Evolutionary conservation across 2,888 invertebrate genomes (phyloP).

Genomic region (Petrolisthes manimaculis): DNA sequence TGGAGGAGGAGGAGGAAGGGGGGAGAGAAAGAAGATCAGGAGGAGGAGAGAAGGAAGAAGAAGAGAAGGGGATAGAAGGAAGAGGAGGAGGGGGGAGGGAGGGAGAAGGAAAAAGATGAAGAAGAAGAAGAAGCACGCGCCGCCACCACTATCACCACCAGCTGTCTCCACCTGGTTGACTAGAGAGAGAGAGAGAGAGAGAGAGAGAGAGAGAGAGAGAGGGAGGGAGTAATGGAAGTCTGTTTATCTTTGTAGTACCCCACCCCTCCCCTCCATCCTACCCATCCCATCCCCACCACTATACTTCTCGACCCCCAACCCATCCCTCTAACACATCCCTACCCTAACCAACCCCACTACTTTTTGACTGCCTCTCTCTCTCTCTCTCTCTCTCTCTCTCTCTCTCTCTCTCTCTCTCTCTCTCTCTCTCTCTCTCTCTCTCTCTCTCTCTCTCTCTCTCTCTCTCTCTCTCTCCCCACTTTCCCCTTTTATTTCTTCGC

Average conservation of each 20-base stretch:
- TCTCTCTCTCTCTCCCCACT: background rate
- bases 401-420: background rate
- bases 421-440: background rate
- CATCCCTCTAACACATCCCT: background rate
- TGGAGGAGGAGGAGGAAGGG: background rate
- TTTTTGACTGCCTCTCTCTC: background rate
- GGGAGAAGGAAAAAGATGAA: background rate
- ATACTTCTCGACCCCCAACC: background rate
- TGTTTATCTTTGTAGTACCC: conserved; percentile 14
- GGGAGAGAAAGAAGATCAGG: background rate
- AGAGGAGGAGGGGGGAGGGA: background rate
- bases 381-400: conserved; percentile 11
- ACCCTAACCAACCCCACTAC: background rate
- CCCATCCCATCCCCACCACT: background rate
- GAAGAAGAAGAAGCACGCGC: background rate
- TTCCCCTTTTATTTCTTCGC: background rate
- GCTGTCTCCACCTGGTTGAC: background rate
- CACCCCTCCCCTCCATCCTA: background rate
- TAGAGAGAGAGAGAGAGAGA: no score
- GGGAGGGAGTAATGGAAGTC: conserved; percentile 1
- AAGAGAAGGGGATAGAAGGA: background rate
- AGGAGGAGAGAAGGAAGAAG: background rate
- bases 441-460: background rate
- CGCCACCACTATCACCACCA: background rate
- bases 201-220: conserved; percentile 4